Percentiles rank a stretch among this genome's conserved stretches.
These are phyloP conservation scores for Drosophila erecta DNA, from an alignment of 1,140 invertebrate species.

Conservation along the genomic window DNA sequence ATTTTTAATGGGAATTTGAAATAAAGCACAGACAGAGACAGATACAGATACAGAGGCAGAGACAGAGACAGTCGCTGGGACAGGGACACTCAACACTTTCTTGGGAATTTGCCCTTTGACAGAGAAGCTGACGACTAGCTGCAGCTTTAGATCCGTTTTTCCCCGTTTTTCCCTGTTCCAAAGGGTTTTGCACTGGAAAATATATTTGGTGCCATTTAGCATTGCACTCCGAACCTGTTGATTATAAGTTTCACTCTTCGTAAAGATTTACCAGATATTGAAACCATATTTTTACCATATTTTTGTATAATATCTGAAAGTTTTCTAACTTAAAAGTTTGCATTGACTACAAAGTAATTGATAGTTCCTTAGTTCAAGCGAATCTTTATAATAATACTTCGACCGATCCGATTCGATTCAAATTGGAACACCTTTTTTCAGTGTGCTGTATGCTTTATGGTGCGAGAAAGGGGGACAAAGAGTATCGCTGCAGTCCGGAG, in stretches of 20 bases:
- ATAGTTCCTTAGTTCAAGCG: too few relatives aligned
- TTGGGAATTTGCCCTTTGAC: conserved; percentile 49
- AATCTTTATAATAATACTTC: too few relatives aligned
- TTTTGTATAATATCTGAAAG: too few relatives aligned
- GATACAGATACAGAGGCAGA: conserved; percentile 8
- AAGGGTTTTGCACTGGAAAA: conserved; percentile 17
- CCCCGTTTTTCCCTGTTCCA: conserved; percentile 10
- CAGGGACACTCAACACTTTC: conserved; percentile 41
- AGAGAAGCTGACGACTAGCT: conserved; percentile 38
- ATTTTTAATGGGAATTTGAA: conserved; percentile 81
- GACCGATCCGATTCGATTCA: neutral
- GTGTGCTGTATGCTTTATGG: neutral
- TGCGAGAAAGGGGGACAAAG: neutral
- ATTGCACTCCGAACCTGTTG: too few relatives aligned
- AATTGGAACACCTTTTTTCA: neutral
- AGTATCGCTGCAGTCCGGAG: conserved; percentile 10
- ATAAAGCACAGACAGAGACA: conserved; percentile 54
- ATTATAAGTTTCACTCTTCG: too few relatives aligned
- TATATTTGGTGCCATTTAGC: neutral
- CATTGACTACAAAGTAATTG: too few relatives aligned
- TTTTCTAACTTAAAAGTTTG: too few relatives aligned
- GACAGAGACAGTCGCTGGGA: conserved; percentile 14
- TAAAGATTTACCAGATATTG: too few relatives aligned
- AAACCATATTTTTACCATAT: too few relatives aligned
- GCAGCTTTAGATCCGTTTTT: conserved; percentile 25